Base-by-base conservation (phyloP, 2,888 invertebrate genomes). In the Oscheius sp. region DNA sequence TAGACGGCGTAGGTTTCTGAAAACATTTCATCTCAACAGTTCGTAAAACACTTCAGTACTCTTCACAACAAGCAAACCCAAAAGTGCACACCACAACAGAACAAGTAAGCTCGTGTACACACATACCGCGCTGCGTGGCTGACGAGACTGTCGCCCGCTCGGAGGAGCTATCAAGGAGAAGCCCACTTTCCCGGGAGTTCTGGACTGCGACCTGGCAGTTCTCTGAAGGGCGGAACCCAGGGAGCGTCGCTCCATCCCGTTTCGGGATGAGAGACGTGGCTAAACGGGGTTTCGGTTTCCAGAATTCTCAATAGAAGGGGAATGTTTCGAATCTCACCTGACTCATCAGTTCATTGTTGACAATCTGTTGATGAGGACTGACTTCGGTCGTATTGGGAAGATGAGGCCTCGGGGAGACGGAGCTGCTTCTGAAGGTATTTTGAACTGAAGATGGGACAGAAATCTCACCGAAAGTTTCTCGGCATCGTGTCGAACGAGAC, bases 191-290 rank as follows among this genome's bases (percentile, higher is more conserved):
- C 68, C 68, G 21, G 68, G 55, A 11, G 53, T 35, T n/a, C 68
- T 10, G 5, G 68, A 55, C 33, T 68, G 68, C 21, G 68, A 68
- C 53, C 68, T 51, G 13, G 68, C 13, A 21, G 32, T 35, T 13
- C 68, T 10, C n/a, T 51, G 35, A 21, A 68, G 13, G 11, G 68
- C 55, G 5, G 68, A 68, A 13, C 71, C 71, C 35, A 72, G 37
- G 13, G 71, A 72, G 33, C 71, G 71, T 13, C 71, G 48, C 42
- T 60, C 60, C 51, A 62, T 32, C n/a, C 60, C 71, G 51, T 60
- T 72, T 47, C 71, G 71, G 35, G 71, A 11, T 42, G 63, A 63
- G 35, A 60, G 51, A 50, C 57, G 70, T 10, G 51, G 65, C 65
- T 65, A 65, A 65, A 65, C 2, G 48, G 9, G 50, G 7, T 1